Percentiles rank a stretch among this genome's conserved stretches.
These are phyloP conservation scores for Drosophila kurseongensis DNA, from an alignment of 1,140 invertebrate genomes.

Conservation along the genomic window DNA sequence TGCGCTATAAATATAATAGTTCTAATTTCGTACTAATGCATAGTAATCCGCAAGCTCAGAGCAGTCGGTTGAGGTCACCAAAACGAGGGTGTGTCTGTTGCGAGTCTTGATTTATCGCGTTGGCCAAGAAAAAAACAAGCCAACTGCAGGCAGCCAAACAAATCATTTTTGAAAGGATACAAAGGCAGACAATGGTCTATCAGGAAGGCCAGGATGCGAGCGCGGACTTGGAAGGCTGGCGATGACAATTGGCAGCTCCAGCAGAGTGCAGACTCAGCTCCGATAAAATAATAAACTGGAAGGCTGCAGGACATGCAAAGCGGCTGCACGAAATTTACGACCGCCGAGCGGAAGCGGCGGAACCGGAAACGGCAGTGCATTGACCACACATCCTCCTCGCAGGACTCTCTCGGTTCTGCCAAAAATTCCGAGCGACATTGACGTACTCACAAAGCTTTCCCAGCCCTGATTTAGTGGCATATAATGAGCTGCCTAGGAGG, in stretches of 20 bases:
- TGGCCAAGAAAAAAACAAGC: conserved; percentile 27
- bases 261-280: conserved; percentile 26
- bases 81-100: conserved; percentile 8
- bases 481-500: conserved; percentile 58
- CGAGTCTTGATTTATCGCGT: conserved; percentile 56
- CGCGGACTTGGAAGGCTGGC: conserved; percentile 7
- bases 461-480: conserved; percentile 45
- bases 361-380: conserved; percentile 51
- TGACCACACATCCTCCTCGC: conserved; percentile 38
- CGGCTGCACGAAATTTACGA: conserved; percentile 32
- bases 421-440: conserved; percentile 33
- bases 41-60: conserved; percentile 27
- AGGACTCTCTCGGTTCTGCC: not conserved
- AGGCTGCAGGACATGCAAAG: conserved; percentile 44
- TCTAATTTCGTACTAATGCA: conserved; percentile 53
- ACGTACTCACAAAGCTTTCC: conserved; percentile 9
- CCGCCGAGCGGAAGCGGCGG: conserved; percentile 18
- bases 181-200: conserved; percentile 25
- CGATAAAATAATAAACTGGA: conserved; percentile 57
- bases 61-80: conserved; percentile 1
- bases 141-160: conserved; percentile 44
- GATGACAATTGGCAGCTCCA: conserved; percentile 48
- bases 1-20: conserved; percentile 59
- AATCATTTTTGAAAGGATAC: conserved; percentile 42
- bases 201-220: conserved; percentile 21